phyloP scores from a whole-genome alignment of 1,140 invertebrate genomes.

The Drosophila hydei region DNA sequence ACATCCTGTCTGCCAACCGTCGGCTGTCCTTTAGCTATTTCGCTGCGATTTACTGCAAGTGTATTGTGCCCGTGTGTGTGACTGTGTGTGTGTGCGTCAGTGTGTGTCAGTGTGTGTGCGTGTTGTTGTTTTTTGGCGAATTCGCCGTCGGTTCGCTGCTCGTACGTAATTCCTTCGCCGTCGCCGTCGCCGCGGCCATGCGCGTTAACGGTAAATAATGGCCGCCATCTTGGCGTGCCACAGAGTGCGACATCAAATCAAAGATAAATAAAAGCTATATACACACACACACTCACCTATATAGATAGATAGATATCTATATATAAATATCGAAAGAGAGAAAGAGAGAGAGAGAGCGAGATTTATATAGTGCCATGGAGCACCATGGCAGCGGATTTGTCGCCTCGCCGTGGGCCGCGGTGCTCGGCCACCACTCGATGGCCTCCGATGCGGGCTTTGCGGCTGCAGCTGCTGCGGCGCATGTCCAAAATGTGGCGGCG shows the following conservation, averaged over 20 bases:
- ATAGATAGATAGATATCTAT: conserved; percentile 34
- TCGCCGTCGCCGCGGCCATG: conserved; percentile 56
- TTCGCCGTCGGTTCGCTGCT: conserved; percentile 23
- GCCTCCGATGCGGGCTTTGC: conserved; percentile 84
- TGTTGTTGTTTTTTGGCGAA: conserved; percentile 3
- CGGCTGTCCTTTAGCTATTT: conserved; percentile 23
- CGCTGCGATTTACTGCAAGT: conserved; percentile 15
- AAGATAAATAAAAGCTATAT: conserved; percentile 53
- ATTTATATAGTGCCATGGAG: conserved; percentile 85
- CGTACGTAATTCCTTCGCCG: conserved; percentile 22
- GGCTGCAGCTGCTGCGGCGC: conserved; percentile 84
- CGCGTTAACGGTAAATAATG: conserved; percentile 82
- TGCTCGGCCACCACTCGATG: conserved; percentile 86
- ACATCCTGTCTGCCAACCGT: background rate
- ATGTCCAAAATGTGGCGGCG: conserved; percentile 83
- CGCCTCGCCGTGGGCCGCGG: conserved; percentile 88
- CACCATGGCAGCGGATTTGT: conserved; percentile 88
- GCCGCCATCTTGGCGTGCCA: conserved; percentile 75
- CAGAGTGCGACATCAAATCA: conserved; percentile 65
- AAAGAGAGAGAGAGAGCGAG: background rate
- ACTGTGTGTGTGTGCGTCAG: background rate
- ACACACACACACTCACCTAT: background rate
- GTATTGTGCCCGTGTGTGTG: background rate
- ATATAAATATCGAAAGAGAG: conserved; percentile 14
- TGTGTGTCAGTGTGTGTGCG: conserved; percentile 14